Evolutionary conservation across 2,113 vertebrate genomes (phyloP).

Genomic region (Catagonus wagneri): DNA sequence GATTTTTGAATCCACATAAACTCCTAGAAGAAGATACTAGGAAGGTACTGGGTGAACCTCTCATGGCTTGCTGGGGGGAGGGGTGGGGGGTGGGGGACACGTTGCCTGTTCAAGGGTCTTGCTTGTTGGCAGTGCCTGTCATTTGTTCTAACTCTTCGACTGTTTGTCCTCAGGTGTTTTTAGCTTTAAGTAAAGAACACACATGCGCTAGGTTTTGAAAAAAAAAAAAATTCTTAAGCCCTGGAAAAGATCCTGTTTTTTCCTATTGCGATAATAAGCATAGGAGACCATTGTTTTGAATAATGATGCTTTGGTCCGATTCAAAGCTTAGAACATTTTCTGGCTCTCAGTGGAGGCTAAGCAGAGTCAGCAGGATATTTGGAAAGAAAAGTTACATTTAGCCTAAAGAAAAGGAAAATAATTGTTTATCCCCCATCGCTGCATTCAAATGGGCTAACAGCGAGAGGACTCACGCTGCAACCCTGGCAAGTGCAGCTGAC

Average conservation of each 20-base stretch:
- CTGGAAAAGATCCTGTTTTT: not conserved
- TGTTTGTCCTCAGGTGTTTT: not conserved
- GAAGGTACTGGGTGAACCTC: not conserved
- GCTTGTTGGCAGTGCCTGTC: not conserved
- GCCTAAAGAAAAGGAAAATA: not conserved
- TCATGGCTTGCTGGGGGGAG: too few relatives aligned
- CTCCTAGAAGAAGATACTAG: not conserved
- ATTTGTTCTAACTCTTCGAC: not conserved
- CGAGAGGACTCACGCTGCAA: not conserved
- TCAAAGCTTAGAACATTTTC: not conserved
- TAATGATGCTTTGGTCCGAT: not conserved
- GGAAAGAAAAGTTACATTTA: constrained; percentile 9
- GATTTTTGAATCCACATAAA: not conserved
- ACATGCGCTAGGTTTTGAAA: fast-evolving
- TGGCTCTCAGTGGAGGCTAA: not conserved
- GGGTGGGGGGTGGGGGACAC: fast-evolving
- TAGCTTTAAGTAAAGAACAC: not conserved
- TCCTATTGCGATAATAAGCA: not conserved
- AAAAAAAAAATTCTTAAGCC: not conserved
- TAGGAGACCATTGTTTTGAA: not conserved
- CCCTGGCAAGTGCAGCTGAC: not conserved
- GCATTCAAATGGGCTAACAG: not conserved
- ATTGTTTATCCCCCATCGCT: not conserved
- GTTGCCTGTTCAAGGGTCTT: fast-evolving
- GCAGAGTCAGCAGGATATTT: not conserved